Evolutionary conservation across 92 coral and sea anemone genomes (phyloP), one percentile per base, ranked within the genome.

Genomic region (Porites cylindrica): DNA sequence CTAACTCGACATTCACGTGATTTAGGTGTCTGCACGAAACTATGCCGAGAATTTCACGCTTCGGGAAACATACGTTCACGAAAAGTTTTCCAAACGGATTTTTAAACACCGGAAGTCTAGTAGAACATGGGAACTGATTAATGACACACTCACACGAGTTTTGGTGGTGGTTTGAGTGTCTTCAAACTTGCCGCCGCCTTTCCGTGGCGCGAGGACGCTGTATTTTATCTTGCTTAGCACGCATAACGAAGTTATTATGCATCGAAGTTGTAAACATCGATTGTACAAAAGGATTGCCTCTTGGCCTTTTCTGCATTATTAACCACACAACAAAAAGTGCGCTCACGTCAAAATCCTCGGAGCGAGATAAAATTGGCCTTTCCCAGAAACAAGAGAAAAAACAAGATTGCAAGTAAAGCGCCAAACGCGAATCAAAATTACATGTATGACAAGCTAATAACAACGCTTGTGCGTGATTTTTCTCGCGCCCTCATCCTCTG

Each of bases 21-120:
- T 88, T 82, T 54, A 83, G 94, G 96, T 83, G 95, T 89, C 91
- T 80, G 85, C 85, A 66, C 63, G 52, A 73, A 92, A 83, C 66
- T 85, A 93, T 90, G 94, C 77, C 18, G 86, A 92, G 93, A 66
- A 93, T 95, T 91, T 82, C 80, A 88, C 75, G 85, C 86, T 79
- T 80, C 26, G 17, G 18, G 71, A 62, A 51, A 78, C 74, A 59
- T 75, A 72, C 66, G 83, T 73, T 80, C 74, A 59, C 79, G 53
- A 51, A 63, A 62, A 64, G 64, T 83, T 73, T 70, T 69, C 58
- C 84, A 68, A 84, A 78, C 82, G 93, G 83, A 88, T 69, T 86
- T 29, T 86, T 89, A 90, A 90, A 75, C 60, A 93, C 98, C 98
- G 98, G 98, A 95, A 93, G 91, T 88, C 72, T 63, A 24, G 7